Base-by-base conservation (phyloP, 2,888 invertebrate species). In the Standfussiana lucernea region DNA sequence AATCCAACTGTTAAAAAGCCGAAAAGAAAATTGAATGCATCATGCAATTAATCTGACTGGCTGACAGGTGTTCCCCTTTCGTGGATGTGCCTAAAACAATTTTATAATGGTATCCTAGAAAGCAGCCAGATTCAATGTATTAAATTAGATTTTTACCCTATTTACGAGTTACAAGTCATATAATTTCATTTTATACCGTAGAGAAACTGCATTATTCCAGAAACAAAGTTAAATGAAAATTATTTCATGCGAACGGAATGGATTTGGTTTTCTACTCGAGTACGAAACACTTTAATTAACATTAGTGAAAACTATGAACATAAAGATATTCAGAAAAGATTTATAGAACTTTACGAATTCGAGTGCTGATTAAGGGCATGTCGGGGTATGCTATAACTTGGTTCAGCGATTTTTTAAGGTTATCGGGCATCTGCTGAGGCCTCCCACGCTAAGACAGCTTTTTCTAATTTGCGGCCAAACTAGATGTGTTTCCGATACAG, bases 251-350 rank as follows among this genome's bases (percentile, higher is more conserved):
- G 67, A 65, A 69, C n/a, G 42, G 2, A 82, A 64, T 64, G 42
- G 61, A 61, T 72, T 45, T 72, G 61, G 47, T 42, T 70, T 79
- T 86, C 59, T 83, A 81, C 71, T 83, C n/a, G 35, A 59, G 62
- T 47, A 15, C 56, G 32, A 40, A 47, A 50, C 42, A 61, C 79
- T 94, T 80, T 73, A 79, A 79, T 74, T 82, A 80, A 68, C 40
- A 68, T 56, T 64, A 24, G 37, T 47, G 24, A 81, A 75, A 80
- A 73, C 56, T 80, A 42, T 73, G 40, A 40, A 64, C n/a, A 47
- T 56, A 56, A 47, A 65, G 47, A 53, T 56, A 56, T 50, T 35
- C 11, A 56, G n/a, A 76, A 67, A 61, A 68, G 47, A 64, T 68
- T 62, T 50, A 56, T 28, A 21, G 8, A 64, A 64, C n/a, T 61